Evolutionary conservation across 1,140 invertebrate genomes (phyloP).

Genomic region (Brachionus asplanchnoidis): DNA sequence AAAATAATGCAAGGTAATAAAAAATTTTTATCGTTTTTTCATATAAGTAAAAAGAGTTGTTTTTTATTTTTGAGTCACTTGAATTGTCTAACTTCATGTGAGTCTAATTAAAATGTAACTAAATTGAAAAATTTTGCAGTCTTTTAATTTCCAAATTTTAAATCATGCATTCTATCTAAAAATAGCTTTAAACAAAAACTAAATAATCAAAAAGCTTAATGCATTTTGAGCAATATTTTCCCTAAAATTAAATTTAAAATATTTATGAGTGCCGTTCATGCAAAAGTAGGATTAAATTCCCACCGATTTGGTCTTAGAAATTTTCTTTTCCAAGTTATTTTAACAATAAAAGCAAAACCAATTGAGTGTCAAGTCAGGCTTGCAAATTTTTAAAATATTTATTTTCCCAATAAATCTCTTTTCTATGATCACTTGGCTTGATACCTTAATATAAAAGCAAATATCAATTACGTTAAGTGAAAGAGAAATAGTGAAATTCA

Average conservation of each 20-base stretch:
- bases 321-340: not conserved
- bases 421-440: not conserved
- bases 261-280: not conserved
- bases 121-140: too few relatives aligned
- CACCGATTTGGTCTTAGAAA: not conserved
- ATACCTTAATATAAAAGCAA: constrained; percentile 18
- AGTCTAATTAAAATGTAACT: too few relatives aligned
- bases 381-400: not conserved
- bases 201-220: not conserved
- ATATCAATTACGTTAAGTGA: constrained; percentile 32
- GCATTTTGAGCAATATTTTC: not conserved
- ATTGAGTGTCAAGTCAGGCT: not conserved
- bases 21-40: too few relatives aligned
- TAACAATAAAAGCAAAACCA: not conserved
- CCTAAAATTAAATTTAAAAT: not conserved
- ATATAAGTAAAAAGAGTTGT: too few relatives aligned
- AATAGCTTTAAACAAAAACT: not conserved
- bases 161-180: not conserved
- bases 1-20: too few relatives aligned
- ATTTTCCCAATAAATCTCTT: not conserved
- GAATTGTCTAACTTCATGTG: too few relatives aligned
- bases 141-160: too few relatives aligned
- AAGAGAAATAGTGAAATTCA: not conserved
- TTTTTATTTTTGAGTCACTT: too few relatives aligned
- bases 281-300: not conserved